Evolutionary conservation across 2,888 invertebrate species (phyloP).

Genomic region (Hirtodrosophila histrioides): DNA sequence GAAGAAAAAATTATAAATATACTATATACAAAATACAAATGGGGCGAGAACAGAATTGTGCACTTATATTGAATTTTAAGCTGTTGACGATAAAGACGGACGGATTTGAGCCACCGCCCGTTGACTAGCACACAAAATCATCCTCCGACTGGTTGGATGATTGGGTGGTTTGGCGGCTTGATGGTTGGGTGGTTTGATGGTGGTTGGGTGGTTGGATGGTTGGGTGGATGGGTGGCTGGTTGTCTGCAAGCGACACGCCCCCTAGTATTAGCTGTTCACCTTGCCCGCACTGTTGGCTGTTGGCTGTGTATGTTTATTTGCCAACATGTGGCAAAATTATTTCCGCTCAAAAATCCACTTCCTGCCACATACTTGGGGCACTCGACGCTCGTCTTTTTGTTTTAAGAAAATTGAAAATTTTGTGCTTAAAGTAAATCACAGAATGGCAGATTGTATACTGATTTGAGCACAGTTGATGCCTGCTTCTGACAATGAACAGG

Average conservation of each 20-base stretch:
- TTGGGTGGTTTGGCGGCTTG: neutral
- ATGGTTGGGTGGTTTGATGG: too few species aligned
- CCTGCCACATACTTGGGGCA: slow-evolving; percentile 42
- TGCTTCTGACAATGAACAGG: slow-evolving; percentile 53
- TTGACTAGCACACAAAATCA: slow-evolving; percentile 31
- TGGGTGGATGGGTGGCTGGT: neutral
- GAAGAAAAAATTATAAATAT: slow-evolving; percentile 1
- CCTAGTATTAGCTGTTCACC: slow-evolving; percentile 24
- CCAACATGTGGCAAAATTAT: slow-evolving; percentile 80
- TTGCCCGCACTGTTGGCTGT: slow-evolving; percentile 13
- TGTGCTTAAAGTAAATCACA: slow-evolving; percentile 52
- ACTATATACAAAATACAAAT: slow-evolving; percentile 29
- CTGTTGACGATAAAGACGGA: slow-evolving; percentile 55
- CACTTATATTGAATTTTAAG: slow-evolving; percentile 74
- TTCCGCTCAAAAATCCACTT: slow-evolving; percentile 78
- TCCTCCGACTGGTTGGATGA: neutral
- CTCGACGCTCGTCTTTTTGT: slow-evolving; percentile 26
- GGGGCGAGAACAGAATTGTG: slow-evolving; percentile 35
- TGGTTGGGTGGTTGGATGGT: too few species aligned
- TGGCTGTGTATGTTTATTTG: slow-evolving; percentile 54
- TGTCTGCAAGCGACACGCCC: slow-evolving; percentile 31
- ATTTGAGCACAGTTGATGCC: slow-evolving; percentile 36
- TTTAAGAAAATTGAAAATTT: slow-evolving; percentile 67
- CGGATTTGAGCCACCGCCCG: slow-evolving; percentile 56
- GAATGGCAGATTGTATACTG: slow-evolving; percentile 34